Percentiles rank a stretch among this genome's conserved stretches.
Evolutionary conservation across 2,888 invertebrate genomes (phyloP).

Genomic region (Sycophila texana): DNA sequence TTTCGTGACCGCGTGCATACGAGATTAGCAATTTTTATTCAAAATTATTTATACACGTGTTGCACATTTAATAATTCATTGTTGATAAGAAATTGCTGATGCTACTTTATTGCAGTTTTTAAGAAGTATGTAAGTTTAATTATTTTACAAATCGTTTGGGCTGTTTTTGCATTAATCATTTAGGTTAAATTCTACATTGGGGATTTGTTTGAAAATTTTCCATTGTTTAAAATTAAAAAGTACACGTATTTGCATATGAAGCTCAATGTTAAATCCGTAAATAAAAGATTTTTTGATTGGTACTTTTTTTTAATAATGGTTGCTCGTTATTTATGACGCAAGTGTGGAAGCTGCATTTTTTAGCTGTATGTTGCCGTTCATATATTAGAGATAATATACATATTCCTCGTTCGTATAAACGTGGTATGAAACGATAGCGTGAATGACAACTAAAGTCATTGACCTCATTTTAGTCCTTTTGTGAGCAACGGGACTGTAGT

Average conservation of each 20-base stretch:
- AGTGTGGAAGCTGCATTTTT: neutral
- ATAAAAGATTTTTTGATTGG: neutral
- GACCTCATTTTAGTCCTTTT: slow-evolving; percentile 20
- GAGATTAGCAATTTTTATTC: neutral
- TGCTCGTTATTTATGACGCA: neutral
- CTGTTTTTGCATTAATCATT: too few relatives aligned
- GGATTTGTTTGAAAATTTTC: neutral
- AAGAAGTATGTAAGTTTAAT: neutral
- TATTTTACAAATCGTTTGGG: neutral
- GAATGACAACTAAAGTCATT: slow-evolving; percentile 13
- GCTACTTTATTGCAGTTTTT: neutral
- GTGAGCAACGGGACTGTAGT: too few relatives aligned
- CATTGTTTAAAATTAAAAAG: neutral
- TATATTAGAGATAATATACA: slow-evolving; percentile 15
- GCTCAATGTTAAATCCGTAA: neutral
- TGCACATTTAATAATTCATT: neutral
- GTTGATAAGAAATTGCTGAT: neutral
- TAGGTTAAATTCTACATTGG: too few relatives aligned
- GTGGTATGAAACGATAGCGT: slow-evolving; percentile 7
- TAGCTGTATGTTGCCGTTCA: neutral
- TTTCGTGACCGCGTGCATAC: neutral
- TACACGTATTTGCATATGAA: too few relatives aligned
- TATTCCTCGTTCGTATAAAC: slow-evolving; percentile 25
- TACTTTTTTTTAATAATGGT: too few relatives aligned
- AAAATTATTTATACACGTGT: neutral